Percentiles rank a stretch among this genome's conserved stretches.
Evolutionary conservation across 1,140 invertebrate species (phyloP).

Genomic region (Pararge aegeria): DNA sequence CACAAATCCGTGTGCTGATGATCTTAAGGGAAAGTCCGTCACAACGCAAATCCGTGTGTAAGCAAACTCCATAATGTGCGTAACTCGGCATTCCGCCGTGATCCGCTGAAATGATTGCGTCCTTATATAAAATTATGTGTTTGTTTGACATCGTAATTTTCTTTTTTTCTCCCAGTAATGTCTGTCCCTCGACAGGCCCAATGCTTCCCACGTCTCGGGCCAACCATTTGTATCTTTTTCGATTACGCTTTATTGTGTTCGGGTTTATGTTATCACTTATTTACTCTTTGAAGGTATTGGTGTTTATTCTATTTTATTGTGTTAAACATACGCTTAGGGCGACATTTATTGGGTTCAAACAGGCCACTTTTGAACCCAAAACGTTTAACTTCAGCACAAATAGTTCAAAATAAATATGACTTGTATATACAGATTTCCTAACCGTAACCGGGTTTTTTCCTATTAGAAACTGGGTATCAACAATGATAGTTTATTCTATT

Average conservation of each 20-base stretch:
- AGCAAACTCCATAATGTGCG: conserved; percentile 46
- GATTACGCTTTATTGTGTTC: conserved; percentile 23
- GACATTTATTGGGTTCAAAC: background rate
- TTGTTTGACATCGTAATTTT: conserved; percentile 51
- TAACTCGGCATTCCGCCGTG: conserved; percentile 48
- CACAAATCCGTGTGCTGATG: no score
- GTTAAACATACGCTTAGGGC: background rate
- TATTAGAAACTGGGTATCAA: no score
- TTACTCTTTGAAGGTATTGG: conserved; percentile 13
- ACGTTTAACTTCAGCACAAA: no score
- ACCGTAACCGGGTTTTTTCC: no score
- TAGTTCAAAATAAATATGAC: no score
- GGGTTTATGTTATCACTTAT: conserved; percentile 23
- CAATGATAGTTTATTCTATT: no score
- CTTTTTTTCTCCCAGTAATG: conserved; percentile 30
- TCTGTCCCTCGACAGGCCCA: conserved; percentile 14
- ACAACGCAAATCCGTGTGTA: conserved; percentile 30
- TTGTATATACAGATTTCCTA: no score
- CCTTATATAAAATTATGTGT: conserved; percentile 68
- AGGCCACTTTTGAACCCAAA: background rate
- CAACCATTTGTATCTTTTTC: conserved; percentile 27
- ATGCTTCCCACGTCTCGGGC: conserved; percentile 13
- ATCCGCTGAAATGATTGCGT: conserved; percentile 64
- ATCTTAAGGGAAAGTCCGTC: background rate
- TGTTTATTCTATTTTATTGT: conserved; percentile 1